Conservation (phyloP, 2,888 invertebrate genomes). For the Acrobasis repandana region DNA sequence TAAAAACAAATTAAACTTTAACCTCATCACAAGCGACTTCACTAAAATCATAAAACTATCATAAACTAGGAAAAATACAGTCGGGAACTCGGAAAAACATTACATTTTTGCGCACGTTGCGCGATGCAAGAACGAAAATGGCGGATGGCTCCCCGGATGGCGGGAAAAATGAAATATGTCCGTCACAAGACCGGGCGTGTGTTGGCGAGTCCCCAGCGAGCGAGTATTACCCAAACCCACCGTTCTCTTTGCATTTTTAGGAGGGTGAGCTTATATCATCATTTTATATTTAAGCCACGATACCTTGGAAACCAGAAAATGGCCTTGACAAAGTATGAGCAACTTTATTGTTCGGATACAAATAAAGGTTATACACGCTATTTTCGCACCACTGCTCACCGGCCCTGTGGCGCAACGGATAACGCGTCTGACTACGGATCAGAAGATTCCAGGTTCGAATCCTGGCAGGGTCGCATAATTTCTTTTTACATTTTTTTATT, state of each 20-base stretch:
- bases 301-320: neutral
- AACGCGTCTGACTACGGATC: slow-evolving; percentile 89
- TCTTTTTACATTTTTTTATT: slow-evolving; percentile 27
- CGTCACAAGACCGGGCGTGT: slow-evolving; percentile 46
- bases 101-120: slow-evolving; percentile 46
- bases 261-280: neutral
- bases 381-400: slow-evolving; percentile 22
- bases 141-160: slow-evolving; percentile 55
- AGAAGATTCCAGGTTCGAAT: slow-evolving; percentile 88
- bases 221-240: slow-evolving; percentile 17
- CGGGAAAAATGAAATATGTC: slow-evolving; percentile 69
- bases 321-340: slow-evolving; percentile 8
- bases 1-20: neutral
- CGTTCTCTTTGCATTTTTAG: slow-evolving; percentile 17
- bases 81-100: slow-evolving; percentile 36
- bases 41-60: slow-evolving; percentile 3
- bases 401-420: slow-evolving; percentile 86
- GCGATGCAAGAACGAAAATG: slow-evolving; percentile 57
- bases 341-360: neutral
- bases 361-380: slow-evolving; percentile 27
- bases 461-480: slow-evolving; percentile 80
- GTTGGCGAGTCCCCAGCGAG: slow-evolving; percentile 31
- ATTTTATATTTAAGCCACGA: slow-evolving; percentile 1
- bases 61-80: slow-evolving; percentile 10
- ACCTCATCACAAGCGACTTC: neutral